A percentile compares a stretch with the other conserved stretches of the same genome.
Evolutionary conservation across 2,888 invertebrate species (phyloP).

Genomic region (Papilio elwesi): DNA sequence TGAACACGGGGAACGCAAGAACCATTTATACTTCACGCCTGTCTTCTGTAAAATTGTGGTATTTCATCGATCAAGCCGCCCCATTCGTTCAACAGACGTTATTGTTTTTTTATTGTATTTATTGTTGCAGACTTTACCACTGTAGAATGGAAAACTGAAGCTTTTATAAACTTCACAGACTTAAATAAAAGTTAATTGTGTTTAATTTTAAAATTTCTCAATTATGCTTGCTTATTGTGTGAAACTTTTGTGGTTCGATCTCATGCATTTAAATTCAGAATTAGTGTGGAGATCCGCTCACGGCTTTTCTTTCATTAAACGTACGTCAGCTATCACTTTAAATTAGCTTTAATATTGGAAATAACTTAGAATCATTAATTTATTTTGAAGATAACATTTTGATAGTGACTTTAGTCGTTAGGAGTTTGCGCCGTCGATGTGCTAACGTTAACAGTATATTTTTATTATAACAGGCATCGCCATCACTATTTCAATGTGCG

Average conservation of each 20-base stretch:
- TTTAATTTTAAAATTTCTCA: constrained; percentile 60
- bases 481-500: too few relatives aligned
- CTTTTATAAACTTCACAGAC: neutral
- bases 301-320: constrained; percentile 69
- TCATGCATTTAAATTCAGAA: constrained; percentile 84
- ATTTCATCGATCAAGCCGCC: too few relatives aligned
- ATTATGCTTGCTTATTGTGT: constrained; percentile 64
- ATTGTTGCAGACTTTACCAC: too few relatives aligned
- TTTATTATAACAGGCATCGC: too few relatives aligned
- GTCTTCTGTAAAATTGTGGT: too few relatives aligned
- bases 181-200: neutral
- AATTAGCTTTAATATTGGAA: neutral
- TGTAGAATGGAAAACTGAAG: neutral
- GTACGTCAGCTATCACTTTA: constrained; percentile 58
- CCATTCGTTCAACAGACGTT: too few relatives aligned
- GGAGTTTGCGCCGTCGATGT: too few relatives aligned
- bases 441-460: too few relatives aligned
- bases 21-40: too few relatives aligned
- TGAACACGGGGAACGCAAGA: too few relatives aligned
- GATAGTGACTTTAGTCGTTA: too few relatives aligned
- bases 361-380: constrained; percentile 41
- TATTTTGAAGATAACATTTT: constrained; percentile 15
- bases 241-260: constrained; percentile 74
- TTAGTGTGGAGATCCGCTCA: constrained; percentile 77
- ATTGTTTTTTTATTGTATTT: too few relatives aligned